A percentile compares a stretch with the other conserved stretches of the same genome.
Conservation (phyloP, 2,113 vertebrate genomes). For the Rhinoderma darwinii region DNA sequence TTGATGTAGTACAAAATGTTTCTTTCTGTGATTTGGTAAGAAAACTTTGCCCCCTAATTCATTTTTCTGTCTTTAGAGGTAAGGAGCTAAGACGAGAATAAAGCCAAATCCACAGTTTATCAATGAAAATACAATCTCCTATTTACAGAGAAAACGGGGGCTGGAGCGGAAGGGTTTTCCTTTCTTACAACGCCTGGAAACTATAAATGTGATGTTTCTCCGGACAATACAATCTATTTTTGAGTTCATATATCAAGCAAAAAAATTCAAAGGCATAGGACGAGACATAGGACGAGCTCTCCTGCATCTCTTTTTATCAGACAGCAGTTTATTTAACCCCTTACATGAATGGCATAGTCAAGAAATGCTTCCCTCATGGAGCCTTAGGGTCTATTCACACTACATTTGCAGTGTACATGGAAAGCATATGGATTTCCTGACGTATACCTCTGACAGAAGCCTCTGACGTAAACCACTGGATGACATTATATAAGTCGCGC, state of each 20-base stretch:
- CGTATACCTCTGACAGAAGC: too few species aligned
- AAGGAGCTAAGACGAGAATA: conserved; percentile 26
- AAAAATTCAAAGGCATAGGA: neutral
- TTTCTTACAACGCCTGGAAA: neutral
- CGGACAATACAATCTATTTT: neutral
- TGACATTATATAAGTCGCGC: too few species aligned
- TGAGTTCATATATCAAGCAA: neutral
- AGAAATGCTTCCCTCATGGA: too few species aligned
- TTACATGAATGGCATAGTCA: too few species aligned
- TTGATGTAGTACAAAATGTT: conserved; percentile 48
- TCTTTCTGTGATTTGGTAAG: conserved; percentile 36
- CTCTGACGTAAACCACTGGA: too few species aligned
- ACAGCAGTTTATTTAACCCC: too few species aligned
- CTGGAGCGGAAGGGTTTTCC: neutral
- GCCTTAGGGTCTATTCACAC: neutral
- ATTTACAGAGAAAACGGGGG: neutral
- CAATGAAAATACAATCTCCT: conserved; percentile 34
- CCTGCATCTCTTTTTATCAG: neutral
- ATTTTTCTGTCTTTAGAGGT: conserved; percentile 44
- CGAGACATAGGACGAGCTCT: neutral
- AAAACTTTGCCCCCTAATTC: conserved; percentile 36
- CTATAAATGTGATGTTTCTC: neutral
- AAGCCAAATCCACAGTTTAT: conserved; percentile 11
- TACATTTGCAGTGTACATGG: neutral
- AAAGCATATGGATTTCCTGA: too few species aligned